phyloP scores from a whole-genome alignment of 2,113 vertebrate genomes.

The Epinephelus moara region DNA sequence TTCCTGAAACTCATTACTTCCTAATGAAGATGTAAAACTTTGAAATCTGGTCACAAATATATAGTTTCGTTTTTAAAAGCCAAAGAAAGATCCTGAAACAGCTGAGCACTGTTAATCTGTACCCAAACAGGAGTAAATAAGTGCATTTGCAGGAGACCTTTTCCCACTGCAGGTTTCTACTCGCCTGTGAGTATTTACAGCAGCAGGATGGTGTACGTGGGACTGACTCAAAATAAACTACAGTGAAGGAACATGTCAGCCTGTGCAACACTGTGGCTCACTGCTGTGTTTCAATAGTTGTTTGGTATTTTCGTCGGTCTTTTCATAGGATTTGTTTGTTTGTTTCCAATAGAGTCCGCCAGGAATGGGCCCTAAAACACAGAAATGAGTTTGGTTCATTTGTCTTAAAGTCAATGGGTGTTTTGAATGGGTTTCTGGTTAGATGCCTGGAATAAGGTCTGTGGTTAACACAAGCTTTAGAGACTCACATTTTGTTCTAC shows the following conservation, averaged over 20 bases:
- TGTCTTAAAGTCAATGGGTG: too few species aligned
- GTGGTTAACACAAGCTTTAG: too few species aligned
- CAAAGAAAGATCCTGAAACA: neutral
- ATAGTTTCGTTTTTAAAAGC: neutral
- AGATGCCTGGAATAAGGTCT: too few species aligned
- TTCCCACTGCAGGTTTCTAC: neutral
- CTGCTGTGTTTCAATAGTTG: neutral
- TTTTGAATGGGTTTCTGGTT: too few species aligned
- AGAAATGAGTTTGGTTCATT: too few species aligned
- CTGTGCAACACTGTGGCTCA: neutral
- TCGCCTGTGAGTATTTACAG: neutral
- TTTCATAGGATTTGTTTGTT: neutral
- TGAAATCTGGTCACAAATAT: neutral
- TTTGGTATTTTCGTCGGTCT: neutral
- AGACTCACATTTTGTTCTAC: too few species aligned
- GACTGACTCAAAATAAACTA: constrained; percentile 12
- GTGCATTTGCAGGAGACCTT: constrained; percentile 1
- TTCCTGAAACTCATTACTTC: neutral
- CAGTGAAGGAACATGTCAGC: constrained; percentile 7
- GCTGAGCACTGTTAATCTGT: neutral
- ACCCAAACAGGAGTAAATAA: neutral
- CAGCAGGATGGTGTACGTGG: neutral
- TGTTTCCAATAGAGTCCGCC: too few species aligned
- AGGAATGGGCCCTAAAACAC: too few species aligned
- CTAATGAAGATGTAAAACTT: neutral